phyloP scores from a whole-genome alignment of 2,888 invertebrate genomes.

The Calameuta pallipes region DNA sequence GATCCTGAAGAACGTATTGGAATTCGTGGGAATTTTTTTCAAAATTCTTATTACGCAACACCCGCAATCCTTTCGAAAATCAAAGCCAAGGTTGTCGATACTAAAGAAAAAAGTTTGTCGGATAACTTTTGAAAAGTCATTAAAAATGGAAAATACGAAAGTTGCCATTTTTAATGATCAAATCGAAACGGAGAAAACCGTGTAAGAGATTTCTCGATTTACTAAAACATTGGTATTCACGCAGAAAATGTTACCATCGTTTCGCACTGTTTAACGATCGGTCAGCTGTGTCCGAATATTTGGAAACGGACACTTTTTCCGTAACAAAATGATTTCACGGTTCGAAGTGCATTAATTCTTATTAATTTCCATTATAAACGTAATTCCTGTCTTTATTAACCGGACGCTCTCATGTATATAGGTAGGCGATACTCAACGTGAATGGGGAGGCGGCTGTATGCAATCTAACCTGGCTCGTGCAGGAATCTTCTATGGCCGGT shows the following conservation, averaged over 20 bases:
- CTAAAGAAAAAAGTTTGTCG: not conserved
- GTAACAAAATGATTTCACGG: not conserved
- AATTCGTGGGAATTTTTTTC: not conserved
- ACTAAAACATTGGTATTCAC: not conserved
- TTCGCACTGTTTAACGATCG: conserved; percentile 3
- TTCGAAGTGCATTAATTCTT: not conserved
- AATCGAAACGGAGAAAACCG: not conserved
- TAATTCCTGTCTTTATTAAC: not conserved
- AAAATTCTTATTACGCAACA: not conserved
- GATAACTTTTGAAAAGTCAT: not conserved
- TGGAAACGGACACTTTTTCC: not conserved
- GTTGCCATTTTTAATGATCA: not conserved
- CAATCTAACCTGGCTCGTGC: not conserved
- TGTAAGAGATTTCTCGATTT: not conserved
- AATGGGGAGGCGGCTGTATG: not conserved
- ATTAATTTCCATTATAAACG: not conserved
- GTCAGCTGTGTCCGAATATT: conserved; percentile 18
- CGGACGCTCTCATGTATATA: not conserved
- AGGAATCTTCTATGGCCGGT: not conserved
- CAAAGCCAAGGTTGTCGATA: not conserved
- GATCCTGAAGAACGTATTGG: not conserved
- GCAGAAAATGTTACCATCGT: not conserved
- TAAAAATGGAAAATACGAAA: not conserved
- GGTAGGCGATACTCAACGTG: not conserved
- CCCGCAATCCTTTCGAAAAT: not conserved